phyloP scores from a whole-genome alignment of 1,140 invertebrate species.

The Drosophila tani region DNA sequence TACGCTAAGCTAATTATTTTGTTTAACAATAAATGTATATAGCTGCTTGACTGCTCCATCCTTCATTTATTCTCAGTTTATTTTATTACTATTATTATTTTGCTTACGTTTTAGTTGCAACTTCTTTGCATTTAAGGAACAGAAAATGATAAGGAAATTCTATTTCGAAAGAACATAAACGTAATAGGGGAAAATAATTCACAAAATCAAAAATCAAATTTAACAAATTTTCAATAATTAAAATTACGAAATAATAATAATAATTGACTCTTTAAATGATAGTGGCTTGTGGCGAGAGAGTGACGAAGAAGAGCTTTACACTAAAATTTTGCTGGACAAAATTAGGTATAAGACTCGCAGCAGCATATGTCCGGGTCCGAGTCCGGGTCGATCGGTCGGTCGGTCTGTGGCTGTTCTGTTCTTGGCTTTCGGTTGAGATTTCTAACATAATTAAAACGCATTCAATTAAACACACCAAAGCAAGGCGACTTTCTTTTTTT shows the following conservation, averaged over 20 bases:
- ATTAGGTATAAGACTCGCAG: constrained; percentile 63
- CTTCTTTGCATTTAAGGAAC: constrained; percentile 78
- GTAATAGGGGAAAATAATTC: constrained; percentile 57
- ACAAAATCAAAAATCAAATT: constrained; percentile 54
- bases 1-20: constrained; percentile 80
- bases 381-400: constrained; percentile 14
- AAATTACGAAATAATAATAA: constrained; percentile 57
- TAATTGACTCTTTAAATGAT: constrained; percentile 54
- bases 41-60: constrained; percentile 66
- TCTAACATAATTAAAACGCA: constrained; percentile 80
- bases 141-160: constrained; percentile 77
- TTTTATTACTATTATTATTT: constrained; percentile 33
- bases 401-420: constrained; percentile 32
- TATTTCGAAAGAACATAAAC: constrained; percentile 73
- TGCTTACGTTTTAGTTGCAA: constrained; percentile 60
- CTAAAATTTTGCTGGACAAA: constrained; percentile 73
- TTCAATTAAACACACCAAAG: constrained; percentile 82
- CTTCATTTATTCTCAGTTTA: constrained; percentile 10
- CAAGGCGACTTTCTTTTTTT: constrained; percentile 56
- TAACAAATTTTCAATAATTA: constrained; percentile 52
- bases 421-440: constrained; percentile 74
- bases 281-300: constrained; percentile 25
- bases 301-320: constrained; percentile 49
- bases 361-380: constrained; percentile 28
- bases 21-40: constrained; percentile 82